phyloP scores from a whole-genome alignment of 2,797 vertebrate species.

The Melanotaenia boesemani region DNA sequence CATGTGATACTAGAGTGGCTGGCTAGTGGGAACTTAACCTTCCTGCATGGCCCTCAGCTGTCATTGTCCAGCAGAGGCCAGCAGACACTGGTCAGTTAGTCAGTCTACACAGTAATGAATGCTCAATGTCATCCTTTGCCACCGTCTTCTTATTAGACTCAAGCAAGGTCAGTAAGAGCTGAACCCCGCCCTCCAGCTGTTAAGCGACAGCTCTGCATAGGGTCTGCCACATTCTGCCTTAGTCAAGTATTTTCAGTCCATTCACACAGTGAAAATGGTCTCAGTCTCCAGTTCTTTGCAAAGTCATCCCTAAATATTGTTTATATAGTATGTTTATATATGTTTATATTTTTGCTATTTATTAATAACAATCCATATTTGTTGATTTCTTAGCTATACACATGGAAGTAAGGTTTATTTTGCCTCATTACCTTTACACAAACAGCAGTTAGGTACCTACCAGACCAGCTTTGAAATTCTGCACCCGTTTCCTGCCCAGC shows the following conservation, averaged over 20 bases:
- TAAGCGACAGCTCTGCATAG: slow-evolving; percentile 50
- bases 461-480: slow-evolving; percentile 91
- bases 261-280: slow-evolving; percentile 26
- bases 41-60: slow-evolving; percentile 62
- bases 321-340: background rate
- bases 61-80: slow-evolving; percentile 68
- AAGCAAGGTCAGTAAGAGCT: slow-evolving; percentile 71
- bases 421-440: background rate
- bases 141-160: slow-evolving; percentile 49
- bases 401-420: background rate
- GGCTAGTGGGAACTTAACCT: slow-evolving; percentile 59
- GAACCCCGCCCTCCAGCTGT: slow-evolving; percentile 39
- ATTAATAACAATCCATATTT: background rate
- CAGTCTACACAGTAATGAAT: slow-evolving; percentile 46
- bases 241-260: slow-evolving; percentile 44
- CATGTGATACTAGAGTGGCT: slow-evolving; percentile 37
- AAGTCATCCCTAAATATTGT: slow-evolving; percentile 1
- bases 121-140: slow-evolving; percentile 50
- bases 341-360: background rate
- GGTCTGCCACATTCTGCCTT: slow-evolving; percentile 39
- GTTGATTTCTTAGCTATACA: background rate
- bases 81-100: slow-evolving; percentile 59
- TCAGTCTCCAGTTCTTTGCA: slow-evolving; percentile 10
- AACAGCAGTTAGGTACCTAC: slow-evolving; percentile 77
- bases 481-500: slow-evolving; percentile 86